A percentile compares a stretch with the other conserved stretches of the same genome.
Conservation (phyloP, 1,140 invertebrate species). For the Nasonia longicornis region DNA sequence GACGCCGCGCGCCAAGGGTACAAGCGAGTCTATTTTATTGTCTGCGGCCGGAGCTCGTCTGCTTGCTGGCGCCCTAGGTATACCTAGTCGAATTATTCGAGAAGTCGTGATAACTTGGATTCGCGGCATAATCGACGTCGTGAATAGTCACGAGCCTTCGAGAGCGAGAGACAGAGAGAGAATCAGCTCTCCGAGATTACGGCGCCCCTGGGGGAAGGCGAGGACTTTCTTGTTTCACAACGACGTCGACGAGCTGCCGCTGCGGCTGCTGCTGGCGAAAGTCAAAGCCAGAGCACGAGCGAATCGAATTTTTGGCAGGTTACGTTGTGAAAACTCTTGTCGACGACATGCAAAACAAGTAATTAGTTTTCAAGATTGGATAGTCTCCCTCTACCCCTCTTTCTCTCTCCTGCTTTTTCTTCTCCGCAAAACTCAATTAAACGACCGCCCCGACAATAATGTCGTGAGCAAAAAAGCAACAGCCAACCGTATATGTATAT, state of each 20-base stretch:
- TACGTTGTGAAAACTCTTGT: not conserved
- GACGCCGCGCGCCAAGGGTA: not conserved
- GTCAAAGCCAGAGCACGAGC: not conserved
- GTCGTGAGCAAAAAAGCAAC: not conserved
- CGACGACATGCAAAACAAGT: conserved; percentile 34
- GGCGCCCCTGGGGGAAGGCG: conserved; percentile 31
- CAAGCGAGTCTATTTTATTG: conserved; percentile 28
- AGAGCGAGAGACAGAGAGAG: not conserved
- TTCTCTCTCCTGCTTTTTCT: not conserved
- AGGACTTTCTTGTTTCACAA: conserved; percentile 23
- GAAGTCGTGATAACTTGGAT: conserved; percentile 43
- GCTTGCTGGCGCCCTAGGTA: not conserved
- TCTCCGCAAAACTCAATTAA: conserved; percentile 41
- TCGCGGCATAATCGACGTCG: conserved; percentile 36
- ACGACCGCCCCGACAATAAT: conserved; percentile 2
- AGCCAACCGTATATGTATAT: too few relatives aligned
- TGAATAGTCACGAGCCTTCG: conserved; percentile 29
- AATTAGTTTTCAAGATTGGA: conserved; percentile 43
- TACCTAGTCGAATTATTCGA: conserved; percentile 41
- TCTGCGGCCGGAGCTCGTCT: not conserved
- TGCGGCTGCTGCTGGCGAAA: not conserved
- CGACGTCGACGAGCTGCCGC: not conserved
- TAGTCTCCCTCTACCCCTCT: not conserved
- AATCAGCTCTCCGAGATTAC: conserved; percentile 20
- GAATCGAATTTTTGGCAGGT: conserved; percentile 43